Conservation (phyloP, 2,888 invertebrate species). For the Onchidella celtica region DNA sequence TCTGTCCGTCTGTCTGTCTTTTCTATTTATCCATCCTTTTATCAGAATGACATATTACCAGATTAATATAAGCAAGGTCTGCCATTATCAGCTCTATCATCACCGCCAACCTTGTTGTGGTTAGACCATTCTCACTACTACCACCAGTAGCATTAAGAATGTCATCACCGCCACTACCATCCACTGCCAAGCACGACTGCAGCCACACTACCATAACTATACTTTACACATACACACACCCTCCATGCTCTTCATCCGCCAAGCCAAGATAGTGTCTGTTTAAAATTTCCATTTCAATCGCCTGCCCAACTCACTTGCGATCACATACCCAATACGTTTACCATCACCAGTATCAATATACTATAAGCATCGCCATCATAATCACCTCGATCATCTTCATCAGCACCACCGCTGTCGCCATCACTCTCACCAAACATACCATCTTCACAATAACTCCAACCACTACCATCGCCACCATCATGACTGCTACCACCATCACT, state of each 20-base stretch:
- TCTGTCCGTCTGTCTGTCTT: too few species aligned
- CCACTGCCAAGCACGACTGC: not conserved
- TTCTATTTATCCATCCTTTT: too few species aligned
- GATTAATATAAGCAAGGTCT: too few species aligned
- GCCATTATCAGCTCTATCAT: too few species aligned
- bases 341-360: too few species aligned
- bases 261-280: too few species aligned
- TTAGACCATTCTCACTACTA: not conserved
- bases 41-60: too few species aligned
- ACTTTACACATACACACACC: too few species aligned
- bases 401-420: not conserved
- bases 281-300: constrained; percentile 7
- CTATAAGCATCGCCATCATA: too few species aligned
- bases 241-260: too few species aligned
- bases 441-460: too few species aligned
- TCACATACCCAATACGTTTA: not conserved
- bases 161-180: not conserved
- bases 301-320: not conserved
- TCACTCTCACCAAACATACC: not conserved
- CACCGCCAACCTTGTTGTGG: too few species aligned
- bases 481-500: not conserved
- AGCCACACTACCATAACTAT: not conserved
- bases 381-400: not conserved
- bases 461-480: constrained; percentile 12
- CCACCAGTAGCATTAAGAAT: not conserved